phyloP scores from a whole-genome alignment of 2,113 vertebrate species.

The Prinia subflava region DNA sequence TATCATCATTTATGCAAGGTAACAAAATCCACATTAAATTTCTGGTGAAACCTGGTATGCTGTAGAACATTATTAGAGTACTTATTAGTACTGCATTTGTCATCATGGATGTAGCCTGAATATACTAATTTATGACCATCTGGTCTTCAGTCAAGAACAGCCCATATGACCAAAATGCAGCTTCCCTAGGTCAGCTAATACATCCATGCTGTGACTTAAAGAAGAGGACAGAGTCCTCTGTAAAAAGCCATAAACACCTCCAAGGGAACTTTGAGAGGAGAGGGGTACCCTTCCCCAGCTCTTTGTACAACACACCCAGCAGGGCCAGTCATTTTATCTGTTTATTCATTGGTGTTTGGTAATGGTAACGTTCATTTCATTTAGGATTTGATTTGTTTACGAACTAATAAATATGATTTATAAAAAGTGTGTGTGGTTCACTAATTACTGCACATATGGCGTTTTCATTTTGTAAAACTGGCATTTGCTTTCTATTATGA shows the following conservation, averaged over 20 bases:
- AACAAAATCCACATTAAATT: conserved; percentile 7
- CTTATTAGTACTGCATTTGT: conserved; percentile 42
- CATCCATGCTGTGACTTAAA: neutral
- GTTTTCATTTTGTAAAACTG: conserved; percentile 78
- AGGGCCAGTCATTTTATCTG: neutral
- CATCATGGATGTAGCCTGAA: conserved; percentile 40
- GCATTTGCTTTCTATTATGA: conserved; percentile 83
- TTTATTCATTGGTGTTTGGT: conserved; percentile 36
- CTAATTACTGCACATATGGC: conserved; percentile 86
- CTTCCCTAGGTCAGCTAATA: conserved; percentile 4
- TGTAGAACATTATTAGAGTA: neutral
- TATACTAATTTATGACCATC: conserved; percentile 65
- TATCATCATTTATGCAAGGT: neutral
- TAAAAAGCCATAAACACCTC: neutral
- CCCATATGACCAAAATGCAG: conserved; percentile 6
- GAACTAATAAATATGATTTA: conserved; percentile 85
- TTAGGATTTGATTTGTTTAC: conserved; percentile 82
- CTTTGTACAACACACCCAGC: neutral
- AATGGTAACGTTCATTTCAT: conserved; percentile 74
- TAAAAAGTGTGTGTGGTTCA: conserved; percentile 76
- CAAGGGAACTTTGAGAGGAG: neutral
- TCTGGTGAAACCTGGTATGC: conserved; percentile 17
- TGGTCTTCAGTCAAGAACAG: conserved; percentile 48
- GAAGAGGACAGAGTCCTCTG: neutral
- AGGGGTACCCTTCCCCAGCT: neutral